Conservation (phyloP, 2,113 vertebrate species). For the Cairina moschata region DNA sequence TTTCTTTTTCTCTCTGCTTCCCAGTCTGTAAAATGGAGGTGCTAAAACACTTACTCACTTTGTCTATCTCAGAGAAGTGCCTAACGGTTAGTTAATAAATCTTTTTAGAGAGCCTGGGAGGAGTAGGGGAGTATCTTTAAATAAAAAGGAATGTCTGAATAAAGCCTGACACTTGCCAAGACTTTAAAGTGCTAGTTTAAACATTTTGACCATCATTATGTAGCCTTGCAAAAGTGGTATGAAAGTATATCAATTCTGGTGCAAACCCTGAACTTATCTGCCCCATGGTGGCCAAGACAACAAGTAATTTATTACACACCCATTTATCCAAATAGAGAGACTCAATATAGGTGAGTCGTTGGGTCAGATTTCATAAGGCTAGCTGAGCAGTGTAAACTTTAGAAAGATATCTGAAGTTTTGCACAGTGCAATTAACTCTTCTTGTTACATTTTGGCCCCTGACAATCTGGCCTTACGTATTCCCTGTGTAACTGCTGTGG, state of each 20-base stretch:
- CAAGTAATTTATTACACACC: background rate
- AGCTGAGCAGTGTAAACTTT: background rate
- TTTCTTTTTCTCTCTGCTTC: background rate
- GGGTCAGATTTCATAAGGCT: background rate
- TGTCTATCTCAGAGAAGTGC: background rate
- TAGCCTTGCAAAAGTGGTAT: background rate
- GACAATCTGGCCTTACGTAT: background rate
- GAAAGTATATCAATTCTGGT: background rate
- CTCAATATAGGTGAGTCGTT: background rate
- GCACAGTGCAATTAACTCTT: background rate
- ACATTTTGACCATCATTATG: background rate
- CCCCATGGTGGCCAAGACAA: background rate
- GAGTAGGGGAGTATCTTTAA: background rate
- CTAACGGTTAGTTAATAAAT: background rate
- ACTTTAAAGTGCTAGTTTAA: background rate
- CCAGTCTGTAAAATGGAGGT: background rate
- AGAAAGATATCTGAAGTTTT: background rate
- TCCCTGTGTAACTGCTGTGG: background rate
- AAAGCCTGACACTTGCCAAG: background rate
- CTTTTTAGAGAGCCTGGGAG: background rate
- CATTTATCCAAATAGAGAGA: background rate
- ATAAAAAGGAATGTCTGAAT: background rate
- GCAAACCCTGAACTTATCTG: background rate
- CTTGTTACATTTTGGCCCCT: background rate
- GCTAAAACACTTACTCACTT: background rate